These are phyloP conservation scores for Ifrita kowaldi DNA, from an alignment of 2,113 vertebrate species.

Conservation along the genomic window DNA sequence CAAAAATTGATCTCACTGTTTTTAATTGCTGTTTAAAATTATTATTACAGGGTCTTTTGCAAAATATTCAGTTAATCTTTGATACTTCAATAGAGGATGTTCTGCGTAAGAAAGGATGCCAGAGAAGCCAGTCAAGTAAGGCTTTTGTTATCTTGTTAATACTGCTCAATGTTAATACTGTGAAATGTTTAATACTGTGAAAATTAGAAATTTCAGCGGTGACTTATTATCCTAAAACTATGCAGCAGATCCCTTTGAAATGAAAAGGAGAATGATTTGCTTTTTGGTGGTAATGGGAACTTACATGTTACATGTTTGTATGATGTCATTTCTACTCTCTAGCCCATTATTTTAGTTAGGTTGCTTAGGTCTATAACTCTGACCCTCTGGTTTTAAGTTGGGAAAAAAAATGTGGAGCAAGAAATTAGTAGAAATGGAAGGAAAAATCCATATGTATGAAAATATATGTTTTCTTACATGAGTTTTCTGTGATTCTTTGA, in stretches of 20 bases:
- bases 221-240: neutral
- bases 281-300: neutral
- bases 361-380: neutral
- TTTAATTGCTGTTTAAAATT: neutral
- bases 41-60: conserved; percentile 85
- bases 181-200: neutral
- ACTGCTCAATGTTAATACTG: neutral
- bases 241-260: neutral
- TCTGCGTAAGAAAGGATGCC: conserved; percentile 86
- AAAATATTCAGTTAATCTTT: conserved; percentile 88
- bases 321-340: neutral
- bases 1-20: neutral
- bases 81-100: conserved; percentile 85
- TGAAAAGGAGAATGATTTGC: neutral
- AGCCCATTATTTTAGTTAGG: neutral
- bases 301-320: neutral
- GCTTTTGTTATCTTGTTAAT: neutral
- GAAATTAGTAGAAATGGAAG: neutral
- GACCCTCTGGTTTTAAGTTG: neutral
- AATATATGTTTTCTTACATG: neutral
- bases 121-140: conserved; percentile 82
- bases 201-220: neutral
- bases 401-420: neutral
- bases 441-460: neutral
- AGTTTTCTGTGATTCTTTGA: neutral